A percentile compares a stretch with the other conserved stretches of the same genome.
phyloP scores from a whole-genome alignment of 1,140 invertebrate genomes.

The Drosophila prosaltans region DNA sequence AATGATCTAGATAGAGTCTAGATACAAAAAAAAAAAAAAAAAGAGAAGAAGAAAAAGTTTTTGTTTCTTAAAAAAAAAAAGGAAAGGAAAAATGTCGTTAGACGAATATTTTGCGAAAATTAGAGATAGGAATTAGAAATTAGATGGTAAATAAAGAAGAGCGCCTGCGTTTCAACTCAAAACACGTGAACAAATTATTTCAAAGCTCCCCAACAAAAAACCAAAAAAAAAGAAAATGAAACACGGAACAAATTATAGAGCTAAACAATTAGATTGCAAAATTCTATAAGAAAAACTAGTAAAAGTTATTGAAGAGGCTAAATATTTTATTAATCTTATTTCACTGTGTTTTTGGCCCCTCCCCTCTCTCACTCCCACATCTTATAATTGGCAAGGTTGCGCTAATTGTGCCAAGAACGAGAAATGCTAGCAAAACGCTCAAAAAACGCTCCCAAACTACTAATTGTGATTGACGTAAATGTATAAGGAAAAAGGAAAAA shows the following conservation, averaged over 20 bases:
- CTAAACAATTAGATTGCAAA: no score
- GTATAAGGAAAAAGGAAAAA: slow-evolving; percentile 34
- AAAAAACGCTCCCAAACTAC: slow-evolving; percentile 27
- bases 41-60: no score
- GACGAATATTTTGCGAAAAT: no score
- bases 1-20: no score
- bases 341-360: slow-evolving; percentile 9
- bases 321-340: no score
- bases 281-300: no score
- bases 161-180: slow-evolving; percentile 33
- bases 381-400: slow-evolving; percentile 51
- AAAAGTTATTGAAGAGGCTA: background rate
- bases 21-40: no score
- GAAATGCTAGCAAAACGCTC: slow-evolving; percentile 36
- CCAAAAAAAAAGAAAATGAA: no score
- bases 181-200: slow-evolving; percentile 49
- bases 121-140: no score
- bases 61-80: no score
- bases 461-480: slow-evolving; percentile 52
- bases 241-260: no score
- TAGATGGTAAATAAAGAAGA: slow-evolving; percentile 33
- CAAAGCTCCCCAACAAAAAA: slow-evolving; percentile 19
- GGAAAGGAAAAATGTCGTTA: no score
- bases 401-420: slow-evolving; percentile 73
- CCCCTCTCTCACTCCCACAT: background rate